Base-by-base conservation (phyloP, 1,140 invertebrate species). In the Galleria mellonella region DNA sequence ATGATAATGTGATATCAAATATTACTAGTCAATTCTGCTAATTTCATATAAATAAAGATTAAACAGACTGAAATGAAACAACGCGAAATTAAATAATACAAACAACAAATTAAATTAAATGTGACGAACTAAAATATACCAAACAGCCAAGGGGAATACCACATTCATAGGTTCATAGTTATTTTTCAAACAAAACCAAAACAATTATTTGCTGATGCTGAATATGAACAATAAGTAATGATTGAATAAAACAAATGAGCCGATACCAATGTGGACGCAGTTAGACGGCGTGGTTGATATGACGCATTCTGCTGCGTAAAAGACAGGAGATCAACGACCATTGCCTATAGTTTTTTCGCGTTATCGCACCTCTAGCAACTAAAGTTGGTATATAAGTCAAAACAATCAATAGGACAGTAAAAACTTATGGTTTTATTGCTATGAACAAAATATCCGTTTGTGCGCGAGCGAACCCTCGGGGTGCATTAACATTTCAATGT, bases 401-500 rank as follows among this genome's bases (percentile, higher is more conserved):
- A 75, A 75, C 70, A 75, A 66, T 72, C 67, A 62, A 72, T 75
- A 70, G 62, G 71, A 70, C 51, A 53, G 64, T 62, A 62, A 67
- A 62, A 51, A 61, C 41, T 52, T 52, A 51, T 47, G 49, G 62
- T 68, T 68, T 64, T 67, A 74, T 62, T 57, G 55, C 51, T 42
- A 6, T 6, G 17, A 23, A 23, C 17, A 23, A 23, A 69, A 70
- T 68, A 68, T 66, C 44, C 69, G 69, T 71, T 2, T 23, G 17
- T 23, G 17, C 17, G 6, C 17, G 17, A 23, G 17, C 17, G 2
- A 23, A 23, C 17, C 17, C 17, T 23, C 59, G 64, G 77, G 69
- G 81, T 84, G 81, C 81, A 81, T 79, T 83, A 83, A 84, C 81
- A 79, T 75, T 77, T 81, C 81, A 84, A 83, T 84, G 81, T 84